Evolutionary conservation across 2,888 invertebrate genomes (phyloP), one percentile per base, ranked within the genome.

Genomic region (Digitonthophagus gazella): DNA sequence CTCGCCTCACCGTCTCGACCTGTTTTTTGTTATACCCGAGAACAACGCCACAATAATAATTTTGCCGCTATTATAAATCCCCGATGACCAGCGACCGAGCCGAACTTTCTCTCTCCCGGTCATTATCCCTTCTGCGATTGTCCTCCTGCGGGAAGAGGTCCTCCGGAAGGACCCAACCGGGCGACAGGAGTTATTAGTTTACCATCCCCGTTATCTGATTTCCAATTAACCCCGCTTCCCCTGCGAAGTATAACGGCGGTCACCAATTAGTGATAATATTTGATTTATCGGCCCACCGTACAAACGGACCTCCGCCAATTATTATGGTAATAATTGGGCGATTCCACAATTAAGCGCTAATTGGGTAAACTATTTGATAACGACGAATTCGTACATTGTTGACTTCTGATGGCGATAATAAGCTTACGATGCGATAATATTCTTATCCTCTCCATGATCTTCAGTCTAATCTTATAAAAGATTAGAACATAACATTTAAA

Each of bases 351-450:
- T 61, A 61, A 61, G 19, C 61, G n/a, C 61, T 61, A 61, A 61
- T 61, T 61, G 61, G 61, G 61, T 61, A 61, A 61, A 61, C 61
- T 61, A 61, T 61, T 61, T 61, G 61, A 61, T 61, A 61, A 61
- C 18, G 61, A 44, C 11, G 28, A 3, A 6, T 11, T 44, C 28
- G 6, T 44, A 44, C 28, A 11, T 8, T 5, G 28, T 3, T 44
- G 22, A 22, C 22, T 22, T 4, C 22, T 6, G 6, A 3, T 22
- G 28, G 11, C 11, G 28, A 44, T 44, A 44, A 44, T 11, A 44
- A 8, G 28, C 28, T 44, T 3, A 44, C 28, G 28, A 8, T 44
- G 28, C 6, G 6, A 44, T 44, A 2, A 1, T 44, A 44, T 44
- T 44, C 11, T 44, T 44, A 44, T 8, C 1, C 28, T 44, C 22